phyloP scores from a whole-genome alignment of 2,113 vertebrate genomes.

The Columbina picui region DNA sequence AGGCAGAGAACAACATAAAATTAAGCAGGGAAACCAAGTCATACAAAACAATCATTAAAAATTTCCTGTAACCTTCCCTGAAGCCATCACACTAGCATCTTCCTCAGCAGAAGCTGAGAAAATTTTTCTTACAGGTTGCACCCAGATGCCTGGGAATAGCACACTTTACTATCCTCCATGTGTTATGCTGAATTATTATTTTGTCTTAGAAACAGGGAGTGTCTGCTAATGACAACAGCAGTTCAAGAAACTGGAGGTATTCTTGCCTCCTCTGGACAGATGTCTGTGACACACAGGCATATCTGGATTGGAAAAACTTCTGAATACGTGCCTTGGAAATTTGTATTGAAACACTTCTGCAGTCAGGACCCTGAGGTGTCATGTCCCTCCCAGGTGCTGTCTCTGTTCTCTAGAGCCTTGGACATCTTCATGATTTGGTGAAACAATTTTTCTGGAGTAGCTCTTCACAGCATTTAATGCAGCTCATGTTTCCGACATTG shows the following conservation, averaged over 20 bases:
- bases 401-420: background rate
- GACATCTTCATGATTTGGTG: background rate
- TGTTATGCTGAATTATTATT: background rate
- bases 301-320: background rate
- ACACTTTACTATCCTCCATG: background rate
- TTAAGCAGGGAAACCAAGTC: background rate
- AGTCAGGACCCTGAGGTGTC: background rate
- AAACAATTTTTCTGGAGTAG: background rate
- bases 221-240: background rate
- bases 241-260: background rate
- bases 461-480: background rate
- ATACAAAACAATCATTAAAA: background rate
- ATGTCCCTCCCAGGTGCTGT: background rate
- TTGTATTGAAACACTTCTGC: background rate
- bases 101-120: background rate
- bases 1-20: background rate
- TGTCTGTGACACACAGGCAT: background rate
- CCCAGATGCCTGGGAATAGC: background rate
- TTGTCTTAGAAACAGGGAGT: background rate
- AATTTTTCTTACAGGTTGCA: background rate
- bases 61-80: background rate
- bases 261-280: background rate
- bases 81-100: background rate
- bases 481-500: background rate
- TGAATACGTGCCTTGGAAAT: background rate